Conservation (phyloP, 2,888 invertebrate species). For the Drosophila borborema region DNA sequence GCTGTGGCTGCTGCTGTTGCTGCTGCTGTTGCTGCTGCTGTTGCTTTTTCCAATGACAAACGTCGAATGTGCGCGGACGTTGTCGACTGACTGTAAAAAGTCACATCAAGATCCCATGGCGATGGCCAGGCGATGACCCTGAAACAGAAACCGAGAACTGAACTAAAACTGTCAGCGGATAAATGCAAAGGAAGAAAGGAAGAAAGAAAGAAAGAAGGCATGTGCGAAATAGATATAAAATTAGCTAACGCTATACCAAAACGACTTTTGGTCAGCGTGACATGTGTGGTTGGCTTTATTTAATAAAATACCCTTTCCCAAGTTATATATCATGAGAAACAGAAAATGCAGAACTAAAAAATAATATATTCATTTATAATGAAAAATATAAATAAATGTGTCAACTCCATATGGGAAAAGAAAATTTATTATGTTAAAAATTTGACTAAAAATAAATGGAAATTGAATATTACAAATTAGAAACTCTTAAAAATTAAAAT, state of each 20-base stretch:
- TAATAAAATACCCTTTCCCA: slow-evolving; percentile 7
- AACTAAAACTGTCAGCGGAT: slow-evolving; percentile 21
- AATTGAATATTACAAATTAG: too few species aligned
- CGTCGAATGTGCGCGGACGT: slow-evolving; percentile 17
- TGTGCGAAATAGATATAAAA: slow-evolving; percentile 13
- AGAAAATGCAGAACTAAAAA: too few species aligned
- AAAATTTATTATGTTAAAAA: too few species aligned
- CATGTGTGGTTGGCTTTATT: slow-evolving; percentile 3
- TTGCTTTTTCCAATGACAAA: slow-evolving; percentile 25
- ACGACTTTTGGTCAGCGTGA: slow-evolving; percentile 20
- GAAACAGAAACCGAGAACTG: slow-evolving; percentile 1
- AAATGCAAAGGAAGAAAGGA: background rate
- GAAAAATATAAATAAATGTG: too few species aligned
- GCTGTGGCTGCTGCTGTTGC: background rate
- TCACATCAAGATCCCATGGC: slow-evolving; percentile 44
- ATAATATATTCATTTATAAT: background rate
- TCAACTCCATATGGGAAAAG: too few species aligned
- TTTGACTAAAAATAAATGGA: too few species aligned
- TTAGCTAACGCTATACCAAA: slow-evolving; percentile 32
- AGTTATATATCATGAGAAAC: background rate
- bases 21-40: background rate
- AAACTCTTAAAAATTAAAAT: too few species aligned
- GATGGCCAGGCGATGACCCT: slow-evolving; percentile 48
- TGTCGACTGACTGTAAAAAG: slow-evolving; percentile 39
- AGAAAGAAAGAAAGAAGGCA: slow-evolving; percentile 1